phyloP scores from a whole-genome alignment of 2,113 vertebrate species.

The Myxocyprinus asiaticus region DNA sequence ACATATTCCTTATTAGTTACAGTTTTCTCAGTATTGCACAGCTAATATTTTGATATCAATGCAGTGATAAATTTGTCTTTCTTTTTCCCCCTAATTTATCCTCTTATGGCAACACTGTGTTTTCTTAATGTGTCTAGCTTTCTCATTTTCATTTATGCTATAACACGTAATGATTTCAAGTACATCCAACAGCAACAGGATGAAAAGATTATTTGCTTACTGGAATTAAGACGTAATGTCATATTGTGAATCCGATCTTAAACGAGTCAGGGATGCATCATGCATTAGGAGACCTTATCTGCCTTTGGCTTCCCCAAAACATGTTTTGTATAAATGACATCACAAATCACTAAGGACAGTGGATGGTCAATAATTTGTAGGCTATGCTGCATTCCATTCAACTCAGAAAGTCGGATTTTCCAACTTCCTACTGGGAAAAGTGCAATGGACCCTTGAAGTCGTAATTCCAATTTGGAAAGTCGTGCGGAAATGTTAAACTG shows the following conservation, averaged over 20 bases:
- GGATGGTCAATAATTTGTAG: background rate
- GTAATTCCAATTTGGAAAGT: too few species aligned
- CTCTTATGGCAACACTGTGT: background rate
- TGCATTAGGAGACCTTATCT: slow-evolving; percentile 16
- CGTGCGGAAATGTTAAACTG: too few species aligned
- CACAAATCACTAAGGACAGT: background rate
- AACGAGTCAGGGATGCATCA: background rate
- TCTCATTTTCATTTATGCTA: background rate
- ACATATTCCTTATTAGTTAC: slow-evolving; percentile 40
- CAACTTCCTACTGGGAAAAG: too few species aligned
- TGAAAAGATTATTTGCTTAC: slow-evolving; percentile 16
- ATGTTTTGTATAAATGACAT: background rate
- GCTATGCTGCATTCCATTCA: too few species aligned
- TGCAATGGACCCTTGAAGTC: too few species aligned
- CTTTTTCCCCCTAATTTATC: slow-evolving; percentile 20
- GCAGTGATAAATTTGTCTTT: background rate
- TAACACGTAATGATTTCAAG: background rate
- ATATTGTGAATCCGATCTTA: slow-evolving; percentile 9
- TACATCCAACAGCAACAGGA: background rate
- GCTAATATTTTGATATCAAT: background rate
- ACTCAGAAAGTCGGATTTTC: too few species aligned
- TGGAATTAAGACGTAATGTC: slow-evolving; percentile 38
- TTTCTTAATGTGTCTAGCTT: background rate
- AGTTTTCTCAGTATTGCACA: background rate
- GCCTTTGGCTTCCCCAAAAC: background rate